phyloP scores from a whole-genome alignment of 2,113 vertebrate species.

The Thoracochromis brauschi region DNA sequence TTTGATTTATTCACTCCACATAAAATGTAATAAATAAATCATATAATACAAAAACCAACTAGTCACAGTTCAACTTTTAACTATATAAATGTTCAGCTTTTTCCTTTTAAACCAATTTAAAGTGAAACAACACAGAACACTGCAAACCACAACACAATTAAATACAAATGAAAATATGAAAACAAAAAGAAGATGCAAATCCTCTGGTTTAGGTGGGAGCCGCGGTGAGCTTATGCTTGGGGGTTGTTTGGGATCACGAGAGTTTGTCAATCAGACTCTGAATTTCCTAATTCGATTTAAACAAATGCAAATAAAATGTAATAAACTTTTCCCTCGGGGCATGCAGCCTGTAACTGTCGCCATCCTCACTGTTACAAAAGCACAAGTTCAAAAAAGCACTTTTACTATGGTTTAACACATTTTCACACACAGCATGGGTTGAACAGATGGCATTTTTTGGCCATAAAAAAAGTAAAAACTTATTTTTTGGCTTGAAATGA shows the following conservation, averaged over 20 bases:
- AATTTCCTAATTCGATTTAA: neutral
- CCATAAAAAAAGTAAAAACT: neutral
- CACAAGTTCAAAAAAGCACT: neutral
- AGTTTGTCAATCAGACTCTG: neutral
- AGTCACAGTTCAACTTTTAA: no score
- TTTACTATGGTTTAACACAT: neutral
- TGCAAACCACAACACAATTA: neutral
- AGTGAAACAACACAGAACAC: no score
- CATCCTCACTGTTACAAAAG: neutral
- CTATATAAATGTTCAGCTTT: neutral
- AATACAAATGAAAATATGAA: neutral
- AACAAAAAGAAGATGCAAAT: fast-evolving
- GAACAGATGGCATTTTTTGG: neutral
- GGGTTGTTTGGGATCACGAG: fast-evolving
- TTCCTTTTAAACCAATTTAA: no score
- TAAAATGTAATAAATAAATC: no score
- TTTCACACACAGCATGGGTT: neutral
- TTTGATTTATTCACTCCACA: no score
- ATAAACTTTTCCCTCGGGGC: fast-evolving
- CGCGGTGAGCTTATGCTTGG: fast-evolving
- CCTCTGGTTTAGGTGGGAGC: fast-evolving
- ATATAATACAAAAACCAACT: no score
- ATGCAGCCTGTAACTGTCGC: neutral
- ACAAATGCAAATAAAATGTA: neutral
- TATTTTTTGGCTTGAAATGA: neutral